phyloP scores from a whole-genome alignment of 2,797 vertebrate species.

The Gephyroberyx darwinii region DNA sequence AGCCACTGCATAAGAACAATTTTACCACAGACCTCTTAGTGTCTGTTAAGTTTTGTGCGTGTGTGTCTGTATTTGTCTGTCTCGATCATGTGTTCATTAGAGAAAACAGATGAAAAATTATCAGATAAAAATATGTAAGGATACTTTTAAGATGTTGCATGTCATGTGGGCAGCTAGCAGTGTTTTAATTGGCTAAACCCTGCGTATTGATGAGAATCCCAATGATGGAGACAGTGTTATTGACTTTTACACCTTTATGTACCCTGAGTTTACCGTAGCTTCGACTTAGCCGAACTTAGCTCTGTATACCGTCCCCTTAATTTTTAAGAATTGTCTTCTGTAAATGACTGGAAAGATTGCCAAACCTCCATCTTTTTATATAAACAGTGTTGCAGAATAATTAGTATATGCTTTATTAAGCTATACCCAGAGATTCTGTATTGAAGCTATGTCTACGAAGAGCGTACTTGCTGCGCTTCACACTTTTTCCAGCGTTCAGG shows the following conservation, averaged over 20 bases:
- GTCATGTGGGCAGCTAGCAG: background rate
- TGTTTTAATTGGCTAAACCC: slow-evolving; percentile 23
- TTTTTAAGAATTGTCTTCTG: slow-evolving; percentile 41
- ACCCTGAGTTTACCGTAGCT: background rate
- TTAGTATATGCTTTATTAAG: slow-evolving; percentile 69
- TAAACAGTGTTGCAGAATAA: slow-evolving; percentile 64
- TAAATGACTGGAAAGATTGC: slow-evolving; percentile 52
- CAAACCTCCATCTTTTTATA: slow-evolving; percentile 60
- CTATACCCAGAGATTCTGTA: slow-evolving; percentile 54
- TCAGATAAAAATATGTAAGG: slow-evolving; percentile 8
- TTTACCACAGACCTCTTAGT: background rate
- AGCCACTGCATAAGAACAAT: slow-evolving; percentile 34
- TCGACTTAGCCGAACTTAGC: slow-evolving; percentile 34
- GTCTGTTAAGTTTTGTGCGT: slow-evolving; percentile 16
- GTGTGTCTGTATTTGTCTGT: background rate
- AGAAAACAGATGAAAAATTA: background rate
- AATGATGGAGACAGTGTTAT: slow-evolving; percentile 20
- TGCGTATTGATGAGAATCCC: slow-evolving; percentile 8
- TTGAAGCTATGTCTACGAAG: slow-evolving; percentile 52
- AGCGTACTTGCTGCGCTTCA: slow-evolving; percentile 67
- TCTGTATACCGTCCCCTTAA: slow-evolving; percentile 34
- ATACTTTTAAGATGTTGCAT: background rate
- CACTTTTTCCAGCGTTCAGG: slow-evolving; percentile 73
- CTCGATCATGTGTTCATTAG: slow-evolving; percentile 9
- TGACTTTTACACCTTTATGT: slow-evolving; percentile 4